Evolutionary conservation across 2,797 vertebrate species (phyloP), one percentile per base, ranked within the genome.

Genomic region (Phoebastria nigripes): DNA sequence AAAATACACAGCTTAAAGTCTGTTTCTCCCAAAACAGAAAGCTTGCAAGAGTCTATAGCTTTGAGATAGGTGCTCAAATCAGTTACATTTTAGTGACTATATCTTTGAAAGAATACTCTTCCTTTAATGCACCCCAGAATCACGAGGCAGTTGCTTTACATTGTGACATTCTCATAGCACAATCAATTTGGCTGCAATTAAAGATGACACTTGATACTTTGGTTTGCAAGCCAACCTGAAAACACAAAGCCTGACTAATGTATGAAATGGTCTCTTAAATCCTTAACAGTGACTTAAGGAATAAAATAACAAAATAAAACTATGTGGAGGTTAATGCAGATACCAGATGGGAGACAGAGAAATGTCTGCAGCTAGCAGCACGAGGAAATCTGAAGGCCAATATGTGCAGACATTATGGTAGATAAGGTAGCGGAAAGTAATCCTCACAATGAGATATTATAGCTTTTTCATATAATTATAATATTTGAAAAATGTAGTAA

Each of bases 381-480:
- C 10, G 62, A 95, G 96, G 86, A 96, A 97, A 97, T 94, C 89
- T 94, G 85, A 96, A 97, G 93, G 94, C 97, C 97, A 97, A 93
- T 97, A 96, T 97, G 96, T 90, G 81, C 95, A 93, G 92, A 97
- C 95, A 93, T 97, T 96, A 97, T 87, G 74, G 86, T 92, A 91
- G 74, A 96, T 97, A 97, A 97, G 94, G 87, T 91, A 97, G 96
- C 88, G 91, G 91, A 96, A 91, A 92, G 90, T 97, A 98, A 98
- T 98, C 97, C 95, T 96, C 94, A 94, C 96, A 98, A 96, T 97
- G 95, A 97, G 97, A 98, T 97, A 97, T 97, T 96, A 97, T 92
- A 97, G 96, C 90, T 96, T 97, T 97, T 96, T 89, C 97, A 96
- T 97, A 96, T 97, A 95, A 98, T 98, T 94, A 97, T 94, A 84